Percentiles rank a stretch among this genome's conserved stretches.
phyloP scores from a whole-genome alignment of 2,797 vertebrate species.

The Uromys caudimaculatus region DNA sequence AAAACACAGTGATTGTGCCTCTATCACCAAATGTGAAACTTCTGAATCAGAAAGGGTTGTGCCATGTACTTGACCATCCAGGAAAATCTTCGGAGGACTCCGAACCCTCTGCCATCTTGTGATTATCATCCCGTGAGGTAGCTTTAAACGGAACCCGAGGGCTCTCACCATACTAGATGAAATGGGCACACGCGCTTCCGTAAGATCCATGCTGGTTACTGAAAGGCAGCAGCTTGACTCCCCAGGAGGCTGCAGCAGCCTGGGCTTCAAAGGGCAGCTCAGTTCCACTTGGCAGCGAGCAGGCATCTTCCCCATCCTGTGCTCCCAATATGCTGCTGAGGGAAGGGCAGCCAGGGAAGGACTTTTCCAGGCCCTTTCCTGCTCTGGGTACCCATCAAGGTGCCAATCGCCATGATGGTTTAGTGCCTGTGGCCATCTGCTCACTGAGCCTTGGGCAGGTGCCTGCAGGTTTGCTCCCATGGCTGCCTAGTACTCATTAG shows the following conservation, averaged over 20 bases:
- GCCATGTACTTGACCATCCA: not conserved
- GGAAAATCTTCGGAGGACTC: not conserved
- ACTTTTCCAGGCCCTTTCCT: constrained; percentile 49
- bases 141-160: not conserved
- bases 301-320: constrained; percentile 60
- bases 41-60: not conserved
- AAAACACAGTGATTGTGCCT: not conserved
- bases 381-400: constrained; percentile 21
- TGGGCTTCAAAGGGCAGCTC: constrained; percentile 76
- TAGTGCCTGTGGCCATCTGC: constrained; percentile 74
- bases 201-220: constrained; percentile 35
- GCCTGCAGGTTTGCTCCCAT: constrained; percentile 45
- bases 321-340: constrained; percentile 73
- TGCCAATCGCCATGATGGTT: constrained; percentile 31
- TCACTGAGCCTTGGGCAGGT: constrained; percentile 43
- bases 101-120: not conserved
- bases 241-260: constrained; percentile 68
- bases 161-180: not conserved
- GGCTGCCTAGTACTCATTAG: not conserved
- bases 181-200: not conserved
- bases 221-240: constrained; percentile 71
- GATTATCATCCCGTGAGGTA: not conserved
- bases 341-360: constrained; percentile 70
- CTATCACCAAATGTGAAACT: not conserved
- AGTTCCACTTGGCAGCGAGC: constrained; percentile 62